phyloP scores from a whole-genome alignment of 2,797 vertebrate genomes.

The Sorex maritimensis region DNA sequence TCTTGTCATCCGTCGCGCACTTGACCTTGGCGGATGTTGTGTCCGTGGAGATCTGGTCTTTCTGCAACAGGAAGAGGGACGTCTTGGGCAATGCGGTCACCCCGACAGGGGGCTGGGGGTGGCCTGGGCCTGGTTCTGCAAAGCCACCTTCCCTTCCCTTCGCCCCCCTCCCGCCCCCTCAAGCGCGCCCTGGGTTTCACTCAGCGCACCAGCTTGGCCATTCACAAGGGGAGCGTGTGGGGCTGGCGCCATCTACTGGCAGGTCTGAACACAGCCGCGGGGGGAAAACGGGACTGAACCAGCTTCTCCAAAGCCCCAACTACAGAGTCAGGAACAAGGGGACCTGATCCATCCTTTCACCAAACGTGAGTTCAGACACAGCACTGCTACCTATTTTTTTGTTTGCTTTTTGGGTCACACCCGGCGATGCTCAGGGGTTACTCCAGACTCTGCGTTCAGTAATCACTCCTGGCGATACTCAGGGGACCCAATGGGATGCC shows the following conservation, averaged over 20 bases:
- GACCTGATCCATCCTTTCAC: not conserved
- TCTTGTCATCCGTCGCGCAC: constrained; percentile 68
- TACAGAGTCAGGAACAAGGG: constrained; percentile 14
- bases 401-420: no score
- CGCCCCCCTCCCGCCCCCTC: no score
- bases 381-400: constrained; percentile 16
- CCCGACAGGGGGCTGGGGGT: not conserved
- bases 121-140: not conserved
- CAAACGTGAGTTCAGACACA: constrained; percentile 26
- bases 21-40: constrained; percentile 66
- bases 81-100: not conserved
- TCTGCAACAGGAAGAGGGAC: constrained; percentile 60
- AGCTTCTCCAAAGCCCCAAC: not conserved
- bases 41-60: not conserved
- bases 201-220: not conserved
- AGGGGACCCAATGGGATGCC: no score
- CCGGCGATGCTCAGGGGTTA: no score
- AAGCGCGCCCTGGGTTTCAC: not conserved
- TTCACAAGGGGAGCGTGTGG: not conserved
- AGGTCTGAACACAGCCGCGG: not conserved
- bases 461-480: no score
- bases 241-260: constrained; percentile 87
- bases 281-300: not conserved
- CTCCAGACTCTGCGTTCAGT: no score
- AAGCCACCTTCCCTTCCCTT: not conserved